Evolutionary conservation across 2,113 vertebrate species (phyloP).

Genomic region (Rhabdomys dilectus): DNA sequence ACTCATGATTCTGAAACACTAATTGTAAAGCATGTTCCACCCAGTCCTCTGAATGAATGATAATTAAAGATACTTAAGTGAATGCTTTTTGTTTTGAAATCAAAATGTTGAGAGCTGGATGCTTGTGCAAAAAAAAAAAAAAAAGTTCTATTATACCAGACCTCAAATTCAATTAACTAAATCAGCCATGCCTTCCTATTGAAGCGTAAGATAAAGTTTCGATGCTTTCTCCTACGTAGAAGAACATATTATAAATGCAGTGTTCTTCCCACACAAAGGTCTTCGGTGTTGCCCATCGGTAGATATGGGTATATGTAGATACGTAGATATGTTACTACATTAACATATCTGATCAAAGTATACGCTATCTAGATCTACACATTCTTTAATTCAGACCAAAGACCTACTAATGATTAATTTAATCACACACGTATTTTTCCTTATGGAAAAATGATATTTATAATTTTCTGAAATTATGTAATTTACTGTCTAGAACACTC

Average conservation of each 20-base stretch:
- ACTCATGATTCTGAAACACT: constrained; percentile 58
- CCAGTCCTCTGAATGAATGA: constrained; percentile 63
- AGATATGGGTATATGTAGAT: too few relatives aligned
- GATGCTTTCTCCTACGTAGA: constrained; percentile 14
- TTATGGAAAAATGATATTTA: background rate
- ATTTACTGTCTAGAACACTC: background rate
- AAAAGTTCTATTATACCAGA: constrained; percentile 44
- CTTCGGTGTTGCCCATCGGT: background rate
- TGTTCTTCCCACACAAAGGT: background rate
- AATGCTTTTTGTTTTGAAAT: constrained; percentile 67
- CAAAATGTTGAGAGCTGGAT: constrained; percentile 59
- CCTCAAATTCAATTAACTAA: constrained; percentile 59
- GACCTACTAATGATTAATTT: background rate
- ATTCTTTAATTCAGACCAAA: constrained; percentile 36
- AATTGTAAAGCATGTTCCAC: constrained; percentile 65
- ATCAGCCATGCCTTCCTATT: constrained; percentile 50
- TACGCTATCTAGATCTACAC: background rate
- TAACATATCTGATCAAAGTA: background rate
- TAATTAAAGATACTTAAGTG: constrained; percentile 70
- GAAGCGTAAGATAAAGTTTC: constrained; percentile 60
- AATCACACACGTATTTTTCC: background rate
- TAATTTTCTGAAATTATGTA: constrained; percentile 1
- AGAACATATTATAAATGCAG: constrained; percentile 9
- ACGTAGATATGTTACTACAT: too few relatives aligned
- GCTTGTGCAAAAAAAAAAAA: constrained; percentile 49